Evolutionary conservation across 2,113 vertebrate species (phyloP).

Genomic region (Verasper variegatus): DNA sequence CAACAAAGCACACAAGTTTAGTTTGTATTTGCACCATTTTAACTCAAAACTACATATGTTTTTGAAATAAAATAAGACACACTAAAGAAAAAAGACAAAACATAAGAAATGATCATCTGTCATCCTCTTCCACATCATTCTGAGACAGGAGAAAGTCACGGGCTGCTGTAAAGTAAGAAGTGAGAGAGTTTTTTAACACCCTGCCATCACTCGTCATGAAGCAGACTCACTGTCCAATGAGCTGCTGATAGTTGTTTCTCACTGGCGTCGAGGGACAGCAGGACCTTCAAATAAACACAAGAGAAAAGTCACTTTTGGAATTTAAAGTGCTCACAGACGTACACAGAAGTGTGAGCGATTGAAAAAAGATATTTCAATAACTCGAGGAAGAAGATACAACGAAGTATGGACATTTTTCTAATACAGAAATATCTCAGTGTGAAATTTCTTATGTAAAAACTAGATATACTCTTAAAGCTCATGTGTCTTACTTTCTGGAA

Average conservation of each 20-base stretch:
- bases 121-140: neutral
- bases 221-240: constrained; percentile 43
- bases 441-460: too few relatives aligned
- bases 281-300: constrained; percentile 46
- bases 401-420: too few relatives aligned
- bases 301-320: neutral
- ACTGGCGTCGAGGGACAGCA: constrained; percentile 63
- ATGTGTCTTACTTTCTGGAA: neutral
- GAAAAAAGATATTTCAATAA: neutral
- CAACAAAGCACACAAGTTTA: neutral
- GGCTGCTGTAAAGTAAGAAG: neutral
- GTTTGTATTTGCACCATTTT: neutral
- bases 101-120: neutral
- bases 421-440: too few relatives aligned
- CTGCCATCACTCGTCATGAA: neutral
- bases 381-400: too few relatives aligned
- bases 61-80: neutral
- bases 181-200: neutral
- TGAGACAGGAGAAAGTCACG: neutral
- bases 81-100: neutral
- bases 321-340: neutral
- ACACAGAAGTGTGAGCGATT: neutral
- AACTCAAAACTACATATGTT: neutral
- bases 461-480: too few relatives aligned
- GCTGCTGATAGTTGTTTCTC: constrained; percentile 62